Conservation (phyloP, 1,140 invertebrate species). For the Teleogryllus occipitalis region DNA sequence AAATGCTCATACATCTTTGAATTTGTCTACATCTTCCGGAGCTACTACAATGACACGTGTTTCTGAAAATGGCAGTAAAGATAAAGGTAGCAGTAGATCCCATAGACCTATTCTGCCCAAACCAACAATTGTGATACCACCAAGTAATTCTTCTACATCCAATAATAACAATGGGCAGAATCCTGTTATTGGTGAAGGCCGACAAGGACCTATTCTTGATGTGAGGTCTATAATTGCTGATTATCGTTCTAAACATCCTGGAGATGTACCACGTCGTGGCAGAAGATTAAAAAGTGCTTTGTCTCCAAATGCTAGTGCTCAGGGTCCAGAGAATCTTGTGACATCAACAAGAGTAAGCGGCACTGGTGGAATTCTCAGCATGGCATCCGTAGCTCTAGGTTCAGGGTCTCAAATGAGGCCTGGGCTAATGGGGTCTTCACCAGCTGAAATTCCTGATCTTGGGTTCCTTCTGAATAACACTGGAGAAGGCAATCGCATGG, state of each 20-base stretch:
- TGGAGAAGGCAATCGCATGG: conserved; percentile 28
- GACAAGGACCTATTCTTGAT: conserved; percentile 66
- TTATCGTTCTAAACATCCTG: conserved; percentile 64
- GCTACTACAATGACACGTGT: conserved; percentile 25
- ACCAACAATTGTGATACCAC: conserved; percentile 21
- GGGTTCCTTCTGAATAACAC: conserved; percentile 12
- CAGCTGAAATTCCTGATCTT: conserved; percentile 25
- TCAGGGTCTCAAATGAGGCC: conserved; percentile 37
- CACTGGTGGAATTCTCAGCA: conserved; percentile 29
- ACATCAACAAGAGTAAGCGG: conserved; percentile 25
- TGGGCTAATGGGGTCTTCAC: conserved; percentile 25
- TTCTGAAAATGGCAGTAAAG: conserved; percentile 14
- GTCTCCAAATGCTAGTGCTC: conserved; percentile 7
- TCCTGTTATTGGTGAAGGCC: conserved; percentile 48
- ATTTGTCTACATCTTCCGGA: conserved; percentile 16
- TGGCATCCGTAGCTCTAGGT: conserved; percentile 33
- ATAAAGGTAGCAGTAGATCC: conserved; percentile 6
- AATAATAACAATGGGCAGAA: conserved; percentile 26
- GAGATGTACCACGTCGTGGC: conserved; percentile 55
- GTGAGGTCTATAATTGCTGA: conserved; percentile 76
- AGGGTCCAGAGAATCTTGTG: conserved; percentile 20
- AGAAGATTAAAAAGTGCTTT: conserved; percentile 37
- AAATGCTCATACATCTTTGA: conserved; percentile 1
- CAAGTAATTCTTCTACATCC: conserved; percentile 8
- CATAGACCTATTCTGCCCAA: conserved; percentile 34